phyloP scores from a whole-genome alignment of 2,113 vertebrate species.

The Pyxicephalus adspersus region DNA sequence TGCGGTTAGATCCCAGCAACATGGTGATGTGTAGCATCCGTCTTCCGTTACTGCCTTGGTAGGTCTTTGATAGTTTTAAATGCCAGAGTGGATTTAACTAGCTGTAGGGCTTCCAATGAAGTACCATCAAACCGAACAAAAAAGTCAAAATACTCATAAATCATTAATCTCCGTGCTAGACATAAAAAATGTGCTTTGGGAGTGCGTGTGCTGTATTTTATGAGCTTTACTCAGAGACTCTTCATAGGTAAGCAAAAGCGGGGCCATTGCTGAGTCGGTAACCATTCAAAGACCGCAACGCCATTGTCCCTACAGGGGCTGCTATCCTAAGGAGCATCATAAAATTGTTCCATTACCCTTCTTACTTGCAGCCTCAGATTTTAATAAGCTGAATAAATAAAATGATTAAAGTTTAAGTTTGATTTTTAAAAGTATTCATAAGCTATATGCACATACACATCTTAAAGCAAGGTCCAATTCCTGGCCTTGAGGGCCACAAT shows the following conservation, averaged over 20 bases:
- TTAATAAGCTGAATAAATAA: constrained; percentile 1
- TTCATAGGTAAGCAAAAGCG: not conserved
- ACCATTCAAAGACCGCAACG: not conserved
- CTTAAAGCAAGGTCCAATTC: too few relatives aligned
- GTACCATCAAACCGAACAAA: constrained; percentile 13
- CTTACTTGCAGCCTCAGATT: not conserved
- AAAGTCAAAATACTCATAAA: constrained; percentile 42
- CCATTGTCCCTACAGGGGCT: not conserved
- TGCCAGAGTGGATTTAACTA: constrained; percentile 18
- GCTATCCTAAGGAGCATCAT: not conserved
- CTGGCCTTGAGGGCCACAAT: too few relatives aligned
- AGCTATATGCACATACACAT: too few relatives aligned
- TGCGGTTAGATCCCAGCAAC: not conserved
- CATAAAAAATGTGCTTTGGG: not conserved
- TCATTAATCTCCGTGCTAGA: not conserved
- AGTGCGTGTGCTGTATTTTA: not conserved
- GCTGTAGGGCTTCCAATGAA: constrained; percentile 27
- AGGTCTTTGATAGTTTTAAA: constrained; percentile 1
- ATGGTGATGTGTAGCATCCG: not conserved
- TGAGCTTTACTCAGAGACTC: not conserved
- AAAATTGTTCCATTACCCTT: not conserved
- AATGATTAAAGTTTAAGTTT: not conserved
- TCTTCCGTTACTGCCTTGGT: not conserved
- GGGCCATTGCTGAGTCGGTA: not conserved
- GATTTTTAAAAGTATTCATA: not conserved